Evolutionary conservation across 2,797 vertebrate genomes (phyloP).

Genomic region (Selene dorsalis): DNA sequence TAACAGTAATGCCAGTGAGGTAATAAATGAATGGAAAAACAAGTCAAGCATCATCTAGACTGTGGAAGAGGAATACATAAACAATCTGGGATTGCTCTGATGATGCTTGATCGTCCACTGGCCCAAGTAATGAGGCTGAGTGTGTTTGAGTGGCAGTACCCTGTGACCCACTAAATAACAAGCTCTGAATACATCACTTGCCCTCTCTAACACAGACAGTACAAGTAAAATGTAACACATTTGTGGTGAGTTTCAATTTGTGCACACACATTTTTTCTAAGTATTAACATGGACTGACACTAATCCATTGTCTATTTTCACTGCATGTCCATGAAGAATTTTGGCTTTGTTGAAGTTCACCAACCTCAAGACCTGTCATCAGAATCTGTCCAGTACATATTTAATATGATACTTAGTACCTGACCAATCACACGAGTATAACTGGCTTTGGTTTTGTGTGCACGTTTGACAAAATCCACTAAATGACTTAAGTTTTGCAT

Average conservation of each 20-base stretch:
- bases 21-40: too few species aligned
- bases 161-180: conserved; percentile 38
- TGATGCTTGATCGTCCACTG: too few species aligned
- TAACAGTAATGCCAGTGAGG: too few species aligned
- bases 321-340: conserved; percentile 14
- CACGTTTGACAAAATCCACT: conserved; percentile 33
- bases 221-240: conserved; percentile 21
- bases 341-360: conserved; percentile 43
- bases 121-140: conserved; percentile 8
- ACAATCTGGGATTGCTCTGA: too few species aligned
- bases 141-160: conserved; percentile 32
- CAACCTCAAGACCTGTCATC: conserved; percentile 28
- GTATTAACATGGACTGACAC: conserved; percentile 36
- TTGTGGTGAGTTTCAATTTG: conserved; percentile 24
- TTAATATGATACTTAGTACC: conserved; percentile 17
- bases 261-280: conserved; percentile 27
- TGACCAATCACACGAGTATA: conserved; percentile 35
- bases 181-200: conserved; percentile 52
- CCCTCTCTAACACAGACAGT: conserved; percentile 33
- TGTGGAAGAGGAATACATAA: too few species aligned
- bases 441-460: conserved; percentile 35
- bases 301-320: conserved; percentile 41
- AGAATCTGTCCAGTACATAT: conserved; percentile 14
- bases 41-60: too few species aligned
- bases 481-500: conserved; percentile 20